A percentile compares a stretch with the other conserved stretches of the same genome.
Conservation (phyloP, 1,140 invertebrate genomes). For the Drosophila bifasciata region DNA sequence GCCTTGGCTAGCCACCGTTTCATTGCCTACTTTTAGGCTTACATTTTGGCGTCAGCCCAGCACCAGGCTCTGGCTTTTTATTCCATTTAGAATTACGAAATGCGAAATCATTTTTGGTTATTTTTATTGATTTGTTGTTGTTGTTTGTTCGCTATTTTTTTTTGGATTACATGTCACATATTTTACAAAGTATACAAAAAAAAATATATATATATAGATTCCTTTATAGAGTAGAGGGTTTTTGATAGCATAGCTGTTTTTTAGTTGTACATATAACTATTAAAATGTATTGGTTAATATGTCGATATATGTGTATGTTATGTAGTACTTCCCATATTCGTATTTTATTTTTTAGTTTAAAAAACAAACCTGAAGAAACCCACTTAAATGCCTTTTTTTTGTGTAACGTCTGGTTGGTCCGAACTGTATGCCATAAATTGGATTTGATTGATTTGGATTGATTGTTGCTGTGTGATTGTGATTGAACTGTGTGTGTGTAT, state of each 20-base stretch:
- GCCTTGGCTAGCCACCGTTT: no score
- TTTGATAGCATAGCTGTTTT: constrained; percentile 47
- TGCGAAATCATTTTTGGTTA: not conserved
- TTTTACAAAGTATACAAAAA: constrained; percentile 78
- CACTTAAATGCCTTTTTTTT: constrained; percentile 54
- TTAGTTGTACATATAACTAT: constrained; percentile 76
- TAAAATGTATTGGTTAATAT: constrained; percentile 69
- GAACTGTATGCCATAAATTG: not conserved
- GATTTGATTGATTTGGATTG: constrained; percentile 24
- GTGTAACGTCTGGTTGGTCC: not conserved
- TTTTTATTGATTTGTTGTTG: constrained; percentile 52
- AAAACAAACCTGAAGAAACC: constrained; percentile 32
- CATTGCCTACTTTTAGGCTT: no score
- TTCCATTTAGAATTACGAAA: no score
- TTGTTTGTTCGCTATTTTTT: constrained; percentile 62
- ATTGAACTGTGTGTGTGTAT: constrained; percentile 55
- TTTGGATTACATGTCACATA: constrained; percentile 62
- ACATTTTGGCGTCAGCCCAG: no score
- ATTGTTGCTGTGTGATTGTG: constrained; percentile 27
- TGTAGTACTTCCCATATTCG: constrained; percentile 34
- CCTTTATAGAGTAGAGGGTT: constrained; percentile 28
- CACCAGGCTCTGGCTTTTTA: no score
- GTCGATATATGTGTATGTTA: constrained; percentile 43
- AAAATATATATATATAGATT: no score
- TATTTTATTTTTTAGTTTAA: constrained; percentile 3